Evolutionary conservation across 1,140 invertebrate genomes (phyloP).

Genomic region (Orussus abietinus): DNA sequence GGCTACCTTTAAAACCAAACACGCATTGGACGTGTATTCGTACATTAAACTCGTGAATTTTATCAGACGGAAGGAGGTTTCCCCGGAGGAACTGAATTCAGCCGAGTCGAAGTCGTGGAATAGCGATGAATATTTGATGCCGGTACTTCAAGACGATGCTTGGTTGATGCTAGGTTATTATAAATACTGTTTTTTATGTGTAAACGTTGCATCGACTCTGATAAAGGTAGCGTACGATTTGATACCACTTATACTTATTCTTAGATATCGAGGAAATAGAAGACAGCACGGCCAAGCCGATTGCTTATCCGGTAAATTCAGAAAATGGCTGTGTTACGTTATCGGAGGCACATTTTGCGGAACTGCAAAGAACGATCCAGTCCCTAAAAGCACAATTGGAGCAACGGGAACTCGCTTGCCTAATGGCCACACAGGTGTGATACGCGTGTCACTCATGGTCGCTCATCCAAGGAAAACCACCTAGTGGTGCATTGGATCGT

Average conservation of each 20-base stretch:
- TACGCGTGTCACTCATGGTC: too few species aligned
- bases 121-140: constrained; percentile 76
- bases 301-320: constrained; percentile 45
- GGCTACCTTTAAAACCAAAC: constrained; percentile 61
- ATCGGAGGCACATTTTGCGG: constrained; percentile 60
- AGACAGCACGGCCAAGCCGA: constrained; percentile 30
- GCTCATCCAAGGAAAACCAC: too few species aligned
- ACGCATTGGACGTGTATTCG: constrained; percentile 76
- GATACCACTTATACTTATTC: constrained; percentile 16
- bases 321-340: constrained; percentile 62
- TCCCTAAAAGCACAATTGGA: constrained; percentile 45
- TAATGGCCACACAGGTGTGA: constrained; percentile 42
- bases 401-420: constrained; percentile 39
- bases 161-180: constrained; percentile 72
- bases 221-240: constrained; percentile 23
- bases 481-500: background rate
- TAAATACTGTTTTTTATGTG: constrained; percentile 28
- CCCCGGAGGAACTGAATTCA: constrained; percentile 56
- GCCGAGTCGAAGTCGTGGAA: constrained; percentile 61
- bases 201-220: background rate
- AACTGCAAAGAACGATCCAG: constrained; percentile 61
- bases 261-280: constrained; percentile 51
- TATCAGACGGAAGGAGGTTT: constrained; percentile 64
- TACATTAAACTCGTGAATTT: constrained; percentile 89
- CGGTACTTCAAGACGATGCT: constrained; percentile 70